These are phyloP conservation scores for Drosophila multiciliata DNA, from an alignment of 2,888 invertebrate species.

Conservation along the genomic window DNA sequence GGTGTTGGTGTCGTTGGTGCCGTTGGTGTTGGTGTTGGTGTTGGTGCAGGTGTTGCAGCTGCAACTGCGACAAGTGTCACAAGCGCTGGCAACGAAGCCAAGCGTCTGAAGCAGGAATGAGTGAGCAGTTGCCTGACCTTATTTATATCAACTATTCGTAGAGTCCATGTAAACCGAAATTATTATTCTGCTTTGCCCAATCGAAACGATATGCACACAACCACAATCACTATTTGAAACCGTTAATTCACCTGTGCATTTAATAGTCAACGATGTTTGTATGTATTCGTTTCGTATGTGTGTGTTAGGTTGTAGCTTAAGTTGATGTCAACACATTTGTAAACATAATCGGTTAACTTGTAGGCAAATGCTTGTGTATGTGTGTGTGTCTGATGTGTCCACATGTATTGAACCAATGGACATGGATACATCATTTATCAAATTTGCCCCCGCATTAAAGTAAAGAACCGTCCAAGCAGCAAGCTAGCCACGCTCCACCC, in stretches of 20 bases:
- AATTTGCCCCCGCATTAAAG: conserved; percentile 71
- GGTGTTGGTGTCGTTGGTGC: neutral
- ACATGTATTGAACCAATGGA: conserved; percentile 1
- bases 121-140: conserved; percentile 23
- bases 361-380: conserved; percentile 41
- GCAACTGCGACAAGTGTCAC: conserved; percentile 7
- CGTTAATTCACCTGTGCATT: conserved; percentile 61
- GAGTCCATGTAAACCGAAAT: conserved; percentile 41
- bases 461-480: conserved; percentile 74
- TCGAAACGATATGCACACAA: conserved; percentile 29
- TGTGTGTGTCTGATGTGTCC: conserved; percentile 9
- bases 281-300: conserved; percentile 36
- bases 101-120: conserved; percentile 84
- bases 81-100: conserved; percentile 66
- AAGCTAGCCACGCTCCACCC: conserved; percentile 41
- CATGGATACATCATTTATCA: conserved; percentile 15
- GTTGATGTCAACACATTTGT: conserved; percentile 38
- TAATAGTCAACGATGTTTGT: conserved; percentile 53
- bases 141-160: conserved; percentile 29
- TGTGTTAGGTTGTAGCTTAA: conserved; percentile 65
- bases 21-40: neutral
- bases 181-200: conserved; percentile 21
- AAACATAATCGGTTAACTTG: conserved; percentile 50
- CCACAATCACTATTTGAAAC: conserved; percentile 7
- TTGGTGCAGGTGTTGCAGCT: neutral